These are phyloP conservation scores for Drosophila erecta DNA, from an alignment of 1,140 invertebrate genomes.

Conservation along the genomic window DNA sequence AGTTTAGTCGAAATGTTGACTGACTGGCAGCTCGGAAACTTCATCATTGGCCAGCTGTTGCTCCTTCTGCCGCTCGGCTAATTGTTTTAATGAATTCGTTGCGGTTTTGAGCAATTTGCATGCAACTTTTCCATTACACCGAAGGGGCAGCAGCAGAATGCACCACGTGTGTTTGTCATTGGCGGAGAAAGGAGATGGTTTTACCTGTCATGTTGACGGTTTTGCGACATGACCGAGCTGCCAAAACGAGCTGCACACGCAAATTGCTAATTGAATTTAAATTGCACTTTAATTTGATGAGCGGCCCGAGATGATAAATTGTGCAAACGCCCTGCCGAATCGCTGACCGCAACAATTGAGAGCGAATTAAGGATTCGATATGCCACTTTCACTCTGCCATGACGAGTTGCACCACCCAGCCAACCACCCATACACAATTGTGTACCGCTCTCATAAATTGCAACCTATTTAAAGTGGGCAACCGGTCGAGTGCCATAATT, in stretches of 20 bases:
- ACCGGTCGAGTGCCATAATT: constrained; percentile 57
- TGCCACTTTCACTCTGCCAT: constrained; percentile 57
- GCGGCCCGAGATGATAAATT: constrained; percentile 69
- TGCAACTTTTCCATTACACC: constrained; percentile 71
- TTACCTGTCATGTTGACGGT: constrained; percentile 56
- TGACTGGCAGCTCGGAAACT: constrained; percentile 23
- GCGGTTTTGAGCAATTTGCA: constrained; percentile 78
- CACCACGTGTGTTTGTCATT: constrained; percentile 33
- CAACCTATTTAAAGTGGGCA: constrained; percentile 69
- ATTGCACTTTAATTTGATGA: constrained; percentile 81
- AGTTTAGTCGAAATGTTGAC: constrained; percentile 49
- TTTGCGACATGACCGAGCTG: constrained; percentile 36
- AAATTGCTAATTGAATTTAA: constrained; percentile 82
- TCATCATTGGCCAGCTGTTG: constrained; percentile 52
- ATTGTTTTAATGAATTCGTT: constrained; percentile 83
- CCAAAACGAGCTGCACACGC: constrained; percentile 55
- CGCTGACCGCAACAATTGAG: constrained; percentile 64
- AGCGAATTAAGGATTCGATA: constrained; percentile 63
- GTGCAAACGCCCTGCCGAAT: constrained; percentile 68
- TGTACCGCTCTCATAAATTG: constrained; percentile 66
- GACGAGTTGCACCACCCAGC: constrained; percentile 11
- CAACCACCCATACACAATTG: constrained; percentile 17
- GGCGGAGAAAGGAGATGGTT: constrained; percentile 9
- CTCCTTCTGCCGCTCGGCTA: constrained; percentile 63
- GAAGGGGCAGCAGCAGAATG: constrained; percentile 5